Conservation (phyloP, 2,113 vertebrate genomes). For the Chauna torquata region DNA sequence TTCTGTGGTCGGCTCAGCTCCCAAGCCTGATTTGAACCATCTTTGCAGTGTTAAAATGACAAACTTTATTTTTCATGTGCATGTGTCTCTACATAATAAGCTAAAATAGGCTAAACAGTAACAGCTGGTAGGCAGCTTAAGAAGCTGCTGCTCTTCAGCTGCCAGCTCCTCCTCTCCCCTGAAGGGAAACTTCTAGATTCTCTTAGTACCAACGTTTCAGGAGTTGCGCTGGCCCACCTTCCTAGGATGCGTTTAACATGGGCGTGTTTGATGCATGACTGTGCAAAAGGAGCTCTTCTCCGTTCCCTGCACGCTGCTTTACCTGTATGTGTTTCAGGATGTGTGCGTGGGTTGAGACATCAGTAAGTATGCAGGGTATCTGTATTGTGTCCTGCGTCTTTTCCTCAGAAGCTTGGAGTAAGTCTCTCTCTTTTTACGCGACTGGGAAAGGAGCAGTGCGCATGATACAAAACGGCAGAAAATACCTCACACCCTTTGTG, state of each 20-base stretch:
- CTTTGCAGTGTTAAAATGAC: background rate
- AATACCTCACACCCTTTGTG: background rate
- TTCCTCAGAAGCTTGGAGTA: background rate
- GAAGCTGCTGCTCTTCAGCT: background rate
- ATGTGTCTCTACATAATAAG: background rate
- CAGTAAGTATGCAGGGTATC: background rate
- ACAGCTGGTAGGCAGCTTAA: background rate
- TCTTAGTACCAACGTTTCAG: background rate
- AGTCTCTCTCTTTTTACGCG: background rate
- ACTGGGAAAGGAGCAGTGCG: background rate
- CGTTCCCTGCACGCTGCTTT: background rate
- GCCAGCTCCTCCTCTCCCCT: background rate
- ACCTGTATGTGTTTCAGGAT: background rate
- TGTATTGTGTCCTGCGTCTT: background rate
- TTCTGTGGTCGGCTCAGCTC: background rate
- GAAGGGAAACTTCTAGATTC: background rate
- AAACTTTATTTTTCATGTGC: background rate
- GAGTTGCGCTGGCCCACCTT: background rate
- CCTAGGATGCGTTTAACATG: rapidly evolving
- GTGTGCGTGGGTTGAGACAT: background rate
- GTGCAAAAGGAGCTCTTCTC: background rate
- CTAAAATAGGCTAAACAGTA: background rate
- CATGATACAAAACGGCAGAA: rapidly evolving
- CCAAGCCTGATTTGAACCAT: background rate
- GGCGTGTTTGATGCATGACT: rapidly evolving